These are phyloP conservation scores for Montipora efflorescens DNA, from an alignment of 64 coral and sea anemone genomes.

Conservation along the genomic window DNA sequence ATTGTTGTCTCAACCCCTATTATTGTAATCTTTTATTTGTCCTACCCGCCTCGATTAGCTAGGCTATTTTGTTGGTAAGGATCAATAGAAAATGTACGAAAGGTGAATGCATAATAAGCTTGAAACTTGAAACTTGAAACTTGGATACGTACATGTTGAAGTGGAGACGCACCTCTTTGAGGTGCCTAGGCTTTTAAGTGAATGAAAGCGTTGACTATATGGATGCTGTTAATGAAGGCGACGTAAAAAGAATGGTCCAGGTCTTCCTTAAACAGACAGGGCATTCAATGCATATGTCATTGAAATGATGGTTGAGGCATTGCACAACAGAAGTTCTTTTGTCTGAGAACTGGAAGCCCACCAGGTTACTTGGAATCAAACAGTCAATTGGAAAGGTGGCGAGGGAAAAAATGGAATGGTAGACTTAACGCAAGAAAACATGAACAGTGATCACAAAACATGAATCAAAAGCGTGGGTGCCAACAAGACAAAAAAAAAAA, in stretches of 20 bases:
- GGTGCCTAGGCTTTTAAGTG: background rate
- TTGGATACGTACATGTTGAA: too few relatives aligned
- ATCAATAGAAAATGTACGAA: too few relatives aligned
- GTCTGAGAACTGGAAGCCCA: constrained; percentile 28
- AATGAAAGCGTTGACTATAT: constrained; percentile 39
- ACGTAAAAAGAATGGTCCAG: constrained; percentile 5
- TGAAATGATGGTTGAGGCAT: constrained; percentile 49
- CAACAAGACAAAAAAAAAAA: constrained; percentile 26
- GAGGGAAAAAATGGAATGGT: background rate
- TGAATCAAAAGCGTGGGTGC: constrained; percentile 42
- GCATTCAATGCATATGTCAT: constrained; percentile 46
- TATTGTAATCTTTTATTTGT: too few relatives aligned
- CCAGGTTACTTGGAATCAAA: constrained; percentile 43
- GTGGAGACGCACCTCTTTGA: background rate
- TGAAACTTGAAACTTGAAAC: too few relatives aligned
- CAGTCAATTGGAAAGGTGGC: constrained; percentile 51
- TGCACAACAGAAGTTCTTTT: constrained; percentile 28
- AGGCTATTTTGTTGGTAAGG: too few relatives aligned
- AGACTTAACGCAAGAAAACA: constrained; percentile 37
- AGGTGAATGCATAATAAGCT: too few relatives aligned
- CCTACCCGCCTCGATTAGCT: too few relatives aligned
- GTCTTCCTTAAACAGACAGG: constrained; percentile 25
- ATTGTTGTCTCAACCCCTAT: too few relatives aligned
- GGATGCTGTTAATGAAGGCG: constrained; percentile 49
- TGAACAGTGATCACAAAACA: constrained; percentile 34